Percentiles rank a stretch among this genome's conserved stretches.
These are phyloP conservation scores for Silurus meridionalis DNA, from an alignment of 2,113 vertebrate species.

Conservation along the genomic window DNA sequence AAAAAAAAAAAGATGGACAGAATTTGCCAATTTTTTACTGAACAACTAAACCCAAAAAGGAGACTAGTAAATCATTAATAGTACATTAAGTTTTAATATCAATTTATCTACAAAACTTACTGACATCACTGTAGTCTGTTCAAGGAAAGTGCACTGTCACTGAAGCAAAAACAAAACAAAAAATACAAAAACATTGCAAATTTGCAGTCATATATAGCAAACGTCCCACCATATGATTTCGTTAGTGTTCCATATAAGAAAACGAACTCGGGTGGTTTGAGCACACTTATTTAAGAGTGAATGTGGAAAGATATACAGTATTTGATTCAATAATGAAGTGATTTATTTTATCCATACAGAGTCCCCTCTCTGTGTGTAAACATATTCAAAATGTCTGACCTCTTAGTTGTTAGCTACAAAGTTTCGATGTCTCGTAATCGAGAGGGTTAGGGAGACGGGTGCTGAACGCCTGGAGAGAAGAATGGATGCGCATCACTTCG, in stretches of 20 bases:
- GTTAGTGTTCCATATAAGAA: conserved; percentile 80
- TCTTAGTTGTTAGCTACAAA: conserved; percentile 90
- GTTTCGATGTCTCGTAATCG: conserved; percentile 94
- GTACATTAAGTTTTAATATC: conserved; percentile 90
- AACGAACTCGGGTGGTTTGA: conserved; percentile 67
- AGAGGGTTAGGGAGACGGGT: conserved; percentile 89
- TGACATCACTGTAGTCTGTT: conserved; percentile 90
- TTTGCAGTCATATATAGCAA: conserved; percentile 91
- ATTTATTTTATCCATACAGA: conserved; percentile 34
- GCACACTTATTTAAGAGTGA: conserved; percentile 59
- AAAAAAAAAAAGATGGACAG: background rate
- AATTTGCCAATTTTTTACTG: background rate
- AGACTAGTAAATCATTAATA: conserved; percentile 58
- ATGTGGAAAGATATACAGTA: conserved; percentile 45
- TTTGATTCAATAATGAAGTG: conserved; percentile 53
- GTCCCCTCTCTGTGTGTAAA: conserved; percentile 37
- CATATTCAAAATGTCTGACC: conserved; percentile 62
- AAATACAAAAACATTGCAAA: conserved; percentile 86
- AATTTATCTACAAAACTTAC: conserved; percentile 98
- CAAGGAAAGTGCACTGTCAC: conserved; percentile 94
- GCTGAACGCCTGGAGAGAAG: conserved; percentile 89
- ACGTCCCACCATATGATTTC: conserved; percentile 81
- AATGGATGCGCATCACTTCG: conserved; percentile 91
- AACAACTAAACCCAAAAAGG: conserved; percentile 6
- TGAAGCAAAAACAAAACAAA: conserved; percentile 74